Base-by-base conservation (phyloP, 1,140 invertebrate genomes). In the Galleria mellonella region DNA sequence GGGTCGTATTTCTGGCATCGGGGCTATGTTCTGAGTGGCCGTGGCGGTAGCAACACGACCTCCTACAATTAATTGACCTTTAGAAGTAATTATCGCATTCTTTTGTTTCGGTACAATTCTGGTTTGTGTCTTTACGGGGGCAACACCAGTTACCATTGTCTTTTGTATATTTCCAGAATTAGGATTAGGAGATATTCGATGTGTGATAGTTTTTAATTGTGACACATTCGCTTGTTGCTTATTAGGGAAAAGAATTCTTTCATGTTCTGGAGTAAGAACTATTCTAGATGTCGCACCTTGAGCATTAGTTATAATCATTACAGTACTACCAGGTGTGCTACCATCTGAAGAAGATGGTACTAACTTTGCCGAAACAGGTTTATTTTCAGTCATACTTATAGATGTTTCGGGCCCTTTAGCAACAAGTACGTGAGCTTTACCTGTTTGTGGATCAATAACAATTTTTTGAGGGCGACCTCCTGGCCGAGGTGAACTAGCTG, bases 231-330 rank as follows among this genome's bases (percentile, higher is more conserved):
- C 47, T 32, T 73, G 68, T 53, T 78, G 71, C 41, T 77, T 81
- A 58, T 88, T 87, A 10, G 87, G 83, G 32, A 87, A 84, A n/a
- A 89, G 48, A 44, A 87, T 73, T 64, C 88, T 88, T 51, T 90
- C 88, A 52, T 89, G 88, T 55, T 88, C 87, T 1, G 89, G 86
- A 27, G 88, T 89, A 9, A 90, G 60, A 2, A 89, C 71, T 42
- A 89, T 84, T 51, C 87, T 76, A 15, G 87, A 87, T 47, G 89
- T 88, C 14, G 86, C 74, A 29, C 88, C 88, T 51, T 89, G 89
- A 29, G 87, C 78, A 53, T 90, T 88, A 0, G 89, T 90, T 15
- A 90, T 82, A 28, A 90, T 89, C 88, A 90, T 89, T 7, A 90
- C 87, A 32, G 89, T 89, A 55, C 62, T 68, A 23, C 70, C 72